Evolutionary conservation across 2,113 vertebrate species (phyloP).

Genomic region (Aleadryas rufinucha): DNA sequence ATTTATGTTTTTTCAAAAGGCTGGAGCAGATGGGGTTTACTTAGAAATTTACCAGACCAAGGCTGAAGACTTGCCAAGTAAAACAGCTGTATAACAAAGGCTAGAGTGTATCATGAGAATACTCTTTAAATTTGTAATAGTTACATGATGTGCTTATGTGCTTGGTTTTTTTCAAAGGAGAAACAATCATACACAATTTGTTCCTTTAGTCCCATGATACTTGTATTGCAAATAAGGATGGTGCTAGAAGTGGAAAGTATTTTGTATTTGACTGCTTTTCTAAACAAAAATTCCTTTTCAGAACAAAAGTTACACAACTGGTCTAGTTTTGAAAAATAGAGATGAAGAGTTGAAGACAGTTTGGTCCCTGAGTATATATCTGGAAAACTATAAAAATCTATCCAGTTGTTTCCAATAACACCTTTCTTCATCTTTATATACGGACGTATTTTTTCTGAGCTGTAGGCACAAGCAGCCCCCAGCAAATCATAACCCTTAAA

Average conservation of each 20-base stretch:
- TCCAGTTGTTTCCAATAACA: background rate
- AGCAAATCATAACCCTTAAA: background rate
- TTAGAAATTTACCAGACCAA: background rate
- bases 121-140: background rate
- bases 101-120: background rate
- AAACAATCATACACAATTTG: background rate
- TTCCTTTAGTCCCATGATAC: background rate
- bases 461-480: background rate
- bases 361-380: conserved; percentile 34
- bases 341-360: background rate
- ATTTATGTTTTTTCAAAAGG: background rate
- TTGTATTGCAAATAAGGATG: background rate
- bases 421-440: background rate
- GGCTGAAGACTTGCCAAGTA: background rate
- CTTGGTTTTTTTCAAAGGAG: background rate
- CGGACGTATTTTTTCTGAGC: background rate
- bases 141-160: background rate
- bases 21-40: background rate
- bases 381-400: background rate
- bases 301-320: background rate
- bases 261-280: background rate
- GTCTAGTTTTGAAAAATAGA: background rate
- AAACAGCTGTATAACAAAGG: background rate
- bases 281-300: background rate
- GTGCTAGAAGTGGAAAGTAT: background rate